A percentile compares a stretch with the other conserved stretches of the same genome.
These are phyloP conservation scores for Calephelis nemesis DNA, from an alignment of 1,140 invertebrate genomes.

Conservation along the genomic window DNA sequence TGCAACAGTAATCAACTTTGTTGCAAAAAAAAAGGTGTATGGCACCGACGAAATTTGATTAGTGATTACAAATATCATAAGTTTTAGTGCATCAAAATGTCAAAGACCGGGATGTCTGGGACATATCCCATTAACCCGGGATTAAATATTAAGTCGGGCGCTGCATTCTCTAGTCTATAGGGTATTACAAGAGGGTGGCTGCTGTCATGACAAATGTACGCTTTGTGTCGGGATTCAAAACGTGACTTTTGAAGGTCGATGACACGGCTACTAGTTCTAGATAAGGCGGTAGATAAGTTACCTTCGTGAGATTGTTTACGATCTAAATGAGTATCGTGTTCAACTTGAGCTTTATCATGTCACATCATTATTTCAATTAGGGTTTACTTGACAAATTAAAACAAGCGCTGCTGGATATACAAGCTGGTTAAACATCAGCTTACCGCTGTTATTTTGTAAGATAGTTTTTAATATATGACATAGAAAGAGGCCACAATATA, in stretches of 20 bases:
- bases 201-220: conserved; percentile 54
- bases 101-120: not conserved
- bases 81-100: too few species aligned
- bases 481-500: too few species aligned
- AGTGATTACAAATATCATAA: too few species aligned
- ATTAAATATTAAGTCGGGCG: not conserved
- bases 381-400: conserved; percentile 29
- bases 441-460: too few species aligned
- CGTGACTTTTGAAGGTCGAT: conserved; percentile 55
- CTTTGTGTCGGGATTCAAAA: conserved; percentile 51
- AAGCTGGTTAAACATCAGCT: too few species aligned
- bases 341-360: not conserved
- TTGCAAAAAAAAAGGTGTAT: too few species aligned
- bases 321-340: conserved; percentile 34
- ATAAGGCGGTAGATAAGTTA: conserved; percentile 48
- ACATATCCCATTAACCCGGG: conserved; percentile 2
- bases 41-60: too few species aligned
- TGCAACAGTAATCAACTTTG: too few species aligned
- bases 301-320: conserved; percentile 50
- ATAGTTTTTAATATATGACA: too few species aligned
- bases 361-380: conserved; percentile 21
- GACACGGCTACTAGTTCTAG: conserved; percentile 60
- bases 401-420: too few species aligned
- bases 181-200: conserved; percentile 5
- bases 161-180: conserved; percentile 5